Evolutionary conservation across 2,888 invertebrate genomes (phyloP), one percentile per base, ranked within the genome.

Genomic region (Apocheima hispidaria): DNA sequence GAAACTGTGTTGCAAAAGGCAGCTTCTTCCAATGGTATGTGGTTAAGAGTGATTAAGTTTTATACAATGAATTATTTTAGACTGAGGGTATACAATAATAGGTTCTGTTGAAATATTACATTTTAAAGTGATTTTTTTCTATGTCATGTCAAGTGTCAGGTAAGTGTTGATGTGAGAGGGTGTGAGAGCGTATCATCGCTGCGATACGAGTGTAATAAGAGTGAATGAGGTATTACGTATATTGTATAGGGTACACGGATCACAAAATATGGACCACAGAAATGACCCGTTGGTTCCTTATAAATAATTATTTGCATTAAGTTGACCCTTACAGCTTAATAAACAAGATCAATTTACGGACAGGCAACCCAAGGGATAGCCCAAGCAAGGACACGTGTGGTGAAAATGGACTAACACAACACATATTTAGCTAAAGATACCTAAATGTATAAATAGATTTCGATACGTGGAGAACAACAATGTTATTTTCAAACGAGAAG

Each of bases 261-360:
- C 26, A 4, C 26, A n/a, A n/a, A n/a, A n/a, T 26, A 33, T 9
- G 18, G 16, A 28, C 30, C 4, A 50, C 26, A 7, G 18, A 20
- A 30, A 18, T 40, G 40, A 51, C 40, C 20, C 30, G 9, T 40
- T 40, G n/a, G 28, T 40, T n/a, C 5, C 38, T 51, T 40, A 40
- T 51, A 51, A 51, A 51, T 51, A 28, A 51, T 51, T 40, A 28
- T 51, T 40, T 30, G 41, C 28, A 38, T 40, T 51, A 51, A 40
- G 51, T 51, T 40, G 51, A 40, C 51, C 51, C 40, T 41, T 51
- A 33, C 10, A 40, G 51, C 51, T 51, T 51, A 51, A 51, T 40
- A 51, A 51, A 51, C 51, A 51, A 40, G 30, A 51, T n/a, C 51
- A 28, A 51, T 51, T 51, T 51, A 51, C 51, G 51, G 40, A 30